Evolutionary conservation across 2,113 vertebrate species (phyloP).

Genomic region (Silurus asotus): DNA sequence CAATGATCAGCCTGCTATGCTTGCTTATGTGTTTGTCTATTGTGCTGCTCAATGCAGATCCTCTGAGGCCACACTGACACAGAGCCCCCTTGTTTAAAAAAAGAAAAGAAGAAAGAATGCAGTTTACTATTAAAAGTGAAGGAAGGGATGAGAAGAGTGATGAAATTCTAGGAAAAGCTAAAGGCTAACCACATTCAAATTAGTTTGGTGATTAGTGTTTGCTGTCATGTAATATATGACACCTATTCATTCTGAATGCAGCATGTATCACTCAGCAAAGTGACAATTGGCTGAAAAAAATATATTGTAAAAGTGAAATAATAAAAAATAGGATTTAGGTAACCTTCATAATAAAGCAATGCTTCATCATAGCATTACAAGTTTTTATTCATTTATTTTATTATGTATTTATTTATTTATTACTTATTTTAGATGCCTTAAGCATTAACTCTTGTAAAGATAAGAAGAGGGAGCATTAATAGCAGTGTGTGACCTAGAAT

Average conservation of each 20-base stretch:
- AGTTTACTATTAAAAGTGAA: not conserved
- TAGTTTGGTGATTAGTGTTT: not conserved
- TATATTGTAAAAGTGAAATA: not conserved
- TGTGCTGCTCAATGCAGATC: slow-evolving; percentile 36
- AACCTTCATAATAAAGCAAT: slow-evolving; percentile 72
- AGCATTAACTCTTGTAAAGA: slow-evolving; percentile 26
- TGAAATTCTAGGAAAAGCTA: not conserved
- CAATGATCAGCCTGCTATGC: not conserved
- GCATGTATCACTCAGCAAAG: not conserved
- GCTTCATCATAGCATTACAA: slow-evolving; percentile 52
- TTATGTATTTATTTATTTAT: not conserved
- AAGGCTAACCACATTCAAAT: not conserved
- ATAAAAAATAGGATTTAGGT: slow-evolving; percentile 13
- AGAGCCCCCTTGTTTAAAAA: slow-evolving; percentile 29
- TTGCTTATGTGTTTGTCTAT: slow-evolving; percentile 49
- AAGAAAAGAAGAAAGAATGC: slow-evolving; percentile 9
- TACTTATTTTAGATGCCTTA: slow-evolving; percentile 1
- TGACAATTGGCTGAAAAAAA: not conserved
- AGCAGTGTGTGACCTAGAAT: slow-evolving; percentile 8
- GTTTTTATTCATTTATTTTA: slow-evolving; percentile 40
- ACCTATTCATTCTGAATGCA: not conserved
- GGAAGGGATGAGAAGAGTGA: not conserved
- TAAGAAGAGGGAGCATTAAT: slow-evolving; percentile 27
- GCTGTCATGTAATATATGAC: not conserved
- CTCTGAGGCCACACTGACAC: slow-evolving; percentile 30